phyloP scores from a whole-genome alignment of 2,888 invertebrate species.

The Leucophora obtusa region DNA sequence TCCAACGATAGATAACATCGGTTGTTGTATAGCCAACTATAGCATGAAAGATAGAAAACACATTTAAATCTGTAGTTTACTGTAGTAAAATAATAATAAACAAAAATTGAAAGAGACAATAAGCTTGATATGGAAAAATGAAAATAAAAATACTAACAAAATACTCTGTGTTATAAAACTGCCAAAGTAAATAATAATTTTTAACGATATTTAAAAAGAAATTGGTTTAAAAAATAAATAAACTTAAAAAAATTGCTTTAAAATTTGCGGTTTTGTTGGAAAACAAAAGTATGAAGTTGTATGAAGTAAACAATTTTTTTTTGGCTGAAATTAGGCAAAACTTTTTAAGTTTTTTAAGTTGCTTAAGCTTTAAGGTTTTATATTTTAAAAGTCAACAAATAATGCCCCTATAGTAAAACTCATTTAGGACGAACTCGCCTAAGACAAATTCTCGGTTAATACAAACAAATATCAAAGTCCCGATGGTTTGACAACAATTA shows the following conservation, averaged over 20 bases:
- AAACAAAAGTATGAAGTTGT: background rate
- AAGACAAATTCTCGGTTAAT: no score
- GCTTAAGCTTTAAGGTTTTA: no score
- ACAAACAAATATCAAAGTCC: no score
- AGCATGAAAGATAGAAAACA: constrained; percentile 65
- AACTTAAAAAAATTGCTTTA: background rate
- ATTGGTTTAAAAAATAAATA: no score
- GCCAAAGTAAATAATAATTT: background rate
- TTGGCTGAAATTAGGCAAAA: background rate
- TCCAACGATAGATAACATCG: constrained; percentile 88
- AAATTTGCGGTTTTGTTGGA: background rate
- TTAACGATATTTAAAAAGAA: background rate
- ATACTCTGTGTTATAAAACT: background rate
- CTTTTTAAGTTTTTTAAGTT: background rate
- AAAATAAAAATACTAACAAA: constrained; percentile 7
- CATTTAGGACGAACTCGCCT: no score
- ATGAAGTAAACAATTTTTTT: background rate
- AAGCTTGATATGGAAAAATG: constrained; percentile 6
- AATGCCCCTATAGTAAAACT: no score
- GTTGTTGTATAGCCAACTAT: constrained; percentile 86
- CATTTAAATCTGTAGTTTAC: background rate
- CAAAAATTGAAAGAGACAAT: constrained; percentile 16
- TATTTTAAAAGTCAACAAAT: no score
- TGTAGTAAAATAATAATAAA: background rate
- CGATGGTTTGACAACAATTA: no score